Base-by-base conservation (phyloP, 2,113 vertebrate species). In the Tylochromis polylepis region DNA sequence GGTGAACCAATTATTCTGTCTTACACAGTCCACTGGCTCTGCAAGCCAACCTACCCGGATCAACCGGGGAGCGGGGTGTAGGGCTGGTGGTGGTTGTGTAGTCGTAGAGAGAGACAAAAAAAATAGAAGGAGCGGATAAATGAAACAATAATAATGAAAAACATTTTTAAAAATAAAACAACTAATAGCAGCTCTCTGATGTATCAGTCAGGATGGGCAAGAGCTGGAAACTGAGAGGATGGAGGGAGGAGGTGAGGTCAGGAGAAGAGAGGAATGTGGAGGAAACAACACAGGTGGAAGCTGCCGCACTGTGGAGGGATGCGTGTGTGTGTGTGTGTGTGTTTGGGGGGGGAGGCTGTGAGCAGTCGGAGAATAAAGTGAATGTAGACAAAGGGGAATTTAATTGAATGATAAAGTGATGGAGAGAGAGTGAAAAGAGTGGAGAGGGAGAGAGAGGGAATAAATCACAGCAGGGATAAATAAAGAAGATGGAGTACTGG, bases 1-100 rank as follows among this genome's bases (percentile, higher is more conserved):
- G 91, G 94, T 92, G 90, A 95, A 95, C 93, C 95, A 95, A 95
- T 95, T 95, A 95, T 96, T 94, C 94, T 93, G 94, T 94, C 92
- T 95, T 95, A 94, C 94, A 95, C 95, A 95, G 92, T 94, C 92
- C 88, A 88, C 93, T 92, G 93, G 92, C 88, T 95, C 93, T 78
- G 91, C 91, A 87, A 92, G 89, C 87, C 92, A 95, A 94, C 93
- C 88, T 88, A 93, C 92, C 90, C 86, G 6, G 93, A 93, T 94
- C 90, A 89, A 91, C 92, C 78, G 86, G 70, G 91, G 91, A 85
- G 84, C 11, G 24, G 51, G 49, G 16, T 20, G 85, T 31, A 57
- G 79, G 53, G 83, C 75, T 57, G 86, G 82, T 29, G 88, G 62
- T 36, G 83, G 59, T 29, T 57, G 10, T 58, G 83, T 29, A 49